Conservation (phyloP, 2,113 vertebrate genomes). For the Planiliza haematocheilus region DNA sequence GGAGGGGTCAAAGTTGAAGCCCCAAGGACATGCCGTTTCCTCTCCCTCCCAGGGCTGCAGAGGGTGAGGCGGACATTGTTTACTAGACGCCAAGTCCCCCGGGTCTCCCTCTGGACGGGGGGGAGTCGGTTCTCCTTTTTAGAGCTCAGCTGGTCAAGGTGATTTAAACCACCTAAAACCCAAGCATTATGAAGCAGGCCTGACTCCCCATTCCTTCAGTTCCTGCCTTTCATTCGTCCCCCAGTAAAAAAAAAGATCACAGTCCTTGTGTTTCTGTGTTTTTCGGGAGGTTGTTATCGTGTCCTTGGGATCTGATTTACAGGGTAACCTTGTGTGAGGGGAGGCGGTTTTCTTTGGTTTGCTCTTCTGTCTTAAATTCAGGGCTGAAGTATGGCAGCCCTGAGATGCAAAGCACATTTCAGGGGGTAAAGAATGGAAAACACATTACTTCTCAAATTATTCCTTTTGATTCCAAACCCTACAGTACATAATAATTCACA, state of each 20-base stretch:
- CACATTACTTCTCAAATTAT: not conserved
- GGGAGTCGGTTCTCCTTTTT: constrained; percentile 59
- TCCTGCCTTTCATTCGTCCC: constrained; percentile 75
- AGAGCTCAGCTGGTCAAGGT: constrained; percentile 73
- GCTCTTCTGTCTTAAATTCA: constrained; percentile 70
- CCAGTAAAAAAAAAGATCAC: constrained; percentile 75
- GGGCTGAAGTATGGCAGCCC: constrained; percentile 7
- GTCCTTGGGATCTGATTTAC: constrained; percentile 78
- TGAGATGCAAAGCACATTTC: constrained; percentile 22
- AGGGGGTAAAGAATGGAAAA: constrained; percentile 2
- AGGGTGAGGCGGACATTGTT: constrained; percentile 69
- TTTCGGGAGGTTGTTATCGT: constrained; percentile 70
- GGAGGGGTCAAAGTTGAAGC: constrained; percentile 77
- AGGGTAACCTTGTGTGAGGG: constrained; percentile 59
- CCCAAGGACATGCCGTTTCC: constrained; percentile 76
- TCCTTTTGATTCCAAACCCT: no score
- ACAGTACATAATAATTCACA: no score
- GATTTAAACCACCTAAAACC: constrained; percentile 75
- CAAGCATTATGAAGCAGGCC: constrained; percentile 43
- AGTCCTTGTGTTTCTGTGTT: constrained; percentile 69
- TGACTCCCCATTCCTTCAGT: constrained; percentile 60
- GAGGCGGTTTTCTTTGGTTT: constrained; percentile 59
- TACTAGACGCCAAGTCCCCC: constrained; percentile 59
- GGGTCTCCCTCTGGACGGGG: constrained; percentile 53
- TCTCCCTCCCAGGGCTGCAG: constrained; percentile 63